Evolutionary conservation across 2,888 invertebrate genomes (phyloP).

Genomic region (Lissocephala sabroskyi): DNA sequence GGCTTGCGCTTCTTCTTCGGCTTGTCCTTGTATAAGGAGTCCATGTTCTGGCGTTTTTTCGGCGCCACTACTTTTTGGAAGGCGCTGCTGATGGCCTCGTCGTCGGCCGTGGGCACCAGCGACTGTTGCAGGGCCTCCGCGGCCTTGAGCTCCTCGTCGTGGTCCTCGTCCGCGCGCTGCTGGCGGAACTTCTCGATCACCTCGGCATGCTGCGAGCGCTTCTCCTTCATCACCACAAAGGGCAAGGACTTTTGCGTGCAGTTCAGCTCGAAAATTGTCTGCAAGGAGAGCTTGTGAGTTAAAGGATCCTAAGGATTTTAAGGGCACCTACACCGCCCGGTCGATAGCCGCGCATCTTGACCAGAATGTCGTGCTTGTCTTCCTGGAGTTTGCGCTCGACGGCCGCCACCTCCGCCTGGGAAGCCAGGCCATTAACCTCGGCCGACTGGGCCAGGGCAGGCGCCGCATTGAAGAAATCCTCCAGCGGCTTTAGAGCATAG

Average conservation of each 20-base stretch:
- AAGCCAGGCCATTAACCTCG: slow-evolving; percentile 73
- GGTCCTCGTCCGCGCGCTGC: slow-evolving; percentile 65
- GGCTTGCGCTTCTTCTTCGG: slow-evolving; percentile 71
- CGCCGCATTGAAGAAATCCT: slow-evolving; percentile 61
- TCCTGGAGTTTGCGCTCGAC: slow-evolving; percentile 63
- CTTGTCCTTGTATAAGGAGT: slow-evolving; percentile 76
- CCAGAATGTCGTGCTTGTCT: slow-evolving; percentile 67
- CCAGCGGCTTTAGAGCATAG: slow-evolving; percentile 74
- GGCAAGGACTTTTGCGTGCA: slow-evolving; percentile 84
- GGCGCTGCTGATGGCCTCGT: slow-evolving; percentile 75
- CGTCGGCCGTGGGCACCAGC: slow-evolving; percentile 71
- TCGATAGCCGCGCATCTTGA: slow-evolving; percentile 68
- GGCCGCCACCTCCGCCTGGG: slow-evolving; percentile 43
- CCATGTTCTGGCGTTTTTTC: slow-evolving; percentile 74
- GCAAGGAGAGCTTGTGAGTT: slow-evolving; percentile 5
- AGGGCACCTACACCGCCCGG: slow-evolving; percentile 67
- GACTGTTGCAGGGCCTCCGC: slow-evolving; percentile 25
- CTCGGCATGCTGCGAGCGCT: slow-evolving; percentile 82
- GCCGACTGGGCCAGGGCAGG: slow-evolving; percentile 72
- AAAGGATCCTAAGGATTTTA: background rate
- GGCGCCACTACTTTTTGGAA: slow-evolving; percentile 76
- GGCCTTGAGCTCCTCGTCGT: slow-evolving; percentile 49
- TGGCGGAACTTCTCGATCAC: slow-evolving; percentile 72
- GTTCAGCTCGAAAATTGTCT: slow-evolving; percentile 93
- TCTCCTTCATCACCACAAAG: slow-evolving; percentile 89